Evolutionary conservation across 1,140 invertebrate genomes (phyloP).

Genomic region (Sipha flava): DNA sequence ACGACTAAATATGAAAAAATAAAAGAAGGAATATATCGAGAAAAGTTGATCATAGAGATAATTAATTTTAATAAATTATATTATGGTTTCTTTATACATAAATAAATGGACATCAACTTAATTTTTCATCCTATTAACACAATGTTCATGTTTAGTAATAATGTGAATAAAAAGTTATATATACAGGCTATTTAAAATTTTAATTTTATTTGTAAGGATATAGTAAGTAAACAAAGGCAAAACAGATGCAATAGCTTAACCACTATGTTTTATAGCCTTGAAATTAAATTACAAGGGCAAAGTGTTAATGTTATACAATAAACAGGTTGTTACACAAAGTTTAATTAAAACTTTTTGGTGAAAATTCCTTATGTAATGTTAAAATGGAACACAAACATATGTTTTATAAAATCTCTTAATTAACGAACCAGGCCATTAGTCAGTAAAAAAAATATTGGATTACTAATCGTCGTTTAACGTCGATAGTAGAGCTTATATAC

Average conservation of each 20-base stretch:
- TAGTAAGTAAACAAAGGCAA: neutral
- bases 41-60: too few species aligned
- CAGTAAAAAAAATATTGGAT: neutral
- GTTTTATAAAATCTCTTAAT: neutral
- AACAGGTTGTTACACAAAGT: slow-evolving; percentile 6
- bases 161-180: too few species aligned
- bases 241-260: neutral
- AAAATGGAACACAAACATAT: neutral
- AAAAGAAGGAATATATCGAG: too few species aligned
- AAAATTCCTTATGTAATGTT: neutral
- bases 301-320: slow-evolving; percentile 4
- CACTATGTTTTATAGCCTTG: neutral
- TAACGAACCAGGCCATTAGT: neutral
- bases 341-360: slow-evolving; percentile 11
- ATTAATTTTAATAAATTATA: too few species aligned
- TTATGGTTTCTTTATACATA: too few species aligned
- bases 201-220: neutral
- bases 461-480: too few species aligned
- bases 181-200: neutral
- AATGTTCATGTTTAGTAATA: too few species aligned
- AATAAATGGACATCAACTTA: too few species aligned
- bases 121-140: too few species aligned
- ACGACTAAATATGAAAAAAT: too few species aligned
- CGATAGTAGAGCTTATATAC: too few species aligned
- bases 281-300: neutral